Conservation (phyloP, 2,888 invertebrate species). For the Phengaris alcon region DNA sequence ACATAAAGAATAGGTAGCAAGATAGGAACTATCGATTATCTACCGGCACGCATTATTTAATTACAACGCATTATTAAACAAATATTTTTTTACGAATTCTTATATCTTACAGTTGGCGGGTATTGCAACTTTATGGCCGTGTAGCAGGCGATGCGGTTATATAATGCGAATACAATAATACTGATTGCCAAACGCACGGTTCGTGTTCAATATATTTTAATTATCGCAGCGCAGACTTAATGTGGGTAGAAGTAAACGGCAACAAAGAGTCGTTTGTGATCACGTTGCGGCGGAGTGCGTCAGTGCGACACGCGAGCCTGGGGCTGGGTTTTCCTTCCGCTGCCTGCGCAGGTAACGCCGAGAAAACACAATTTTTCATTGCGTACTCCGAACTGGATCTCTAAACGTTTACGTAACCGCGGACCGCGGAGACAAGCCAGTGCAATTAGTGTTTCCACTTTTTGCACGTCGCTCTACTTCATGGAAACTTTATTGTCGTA, state of each 20-base stretch:
- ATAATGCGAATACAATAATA: conserved; percentile 25
- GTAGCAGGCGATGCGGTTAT: conserved; percentile 1
- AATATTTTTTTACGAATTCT: no score
- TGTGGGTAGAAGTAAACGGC: conserved; percentile 48
- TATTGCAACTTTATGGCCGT: neutral
- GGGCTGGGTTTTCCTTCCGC: conserved; percentile 73
- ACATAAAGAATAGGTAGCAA: neutral
- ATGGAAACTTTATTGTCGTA: conserved; percentile 77
- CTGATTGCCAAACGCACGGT: conserved; percentile 20
- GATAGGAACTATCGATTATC: neutral
- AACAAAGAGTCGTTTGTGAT: conserved; percentile 42
- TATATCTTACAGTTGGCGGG: neutral
- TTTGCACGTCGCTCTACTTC: conserved; percentile 75
- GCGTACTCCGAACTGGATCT: conserved; percentile 68
- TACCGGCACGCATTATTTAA: no score
- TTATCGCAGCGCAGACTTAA: conserved; percentile 12
- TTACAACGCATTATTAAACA: no score
- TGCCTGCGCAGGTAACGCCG: conserved; percentile 68
- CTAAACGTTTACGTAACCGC: conserved; percentile 72
- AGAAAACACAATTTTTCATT: conserved; percentile 75
- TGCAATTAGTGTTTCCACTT: conserved; percentile 78
- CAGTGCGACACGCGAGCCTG: conserved; percentile 69
- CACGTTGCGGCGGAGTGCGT: conserved; percentile 43
- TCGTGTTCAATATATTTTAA: conserved; percentile 29
- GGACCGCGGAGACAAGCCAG: conserved; percentile 66